phyloP scores from a whole-genome alignment of 2,797 vertebrate species.

The Florisuga fusca region DNA sequence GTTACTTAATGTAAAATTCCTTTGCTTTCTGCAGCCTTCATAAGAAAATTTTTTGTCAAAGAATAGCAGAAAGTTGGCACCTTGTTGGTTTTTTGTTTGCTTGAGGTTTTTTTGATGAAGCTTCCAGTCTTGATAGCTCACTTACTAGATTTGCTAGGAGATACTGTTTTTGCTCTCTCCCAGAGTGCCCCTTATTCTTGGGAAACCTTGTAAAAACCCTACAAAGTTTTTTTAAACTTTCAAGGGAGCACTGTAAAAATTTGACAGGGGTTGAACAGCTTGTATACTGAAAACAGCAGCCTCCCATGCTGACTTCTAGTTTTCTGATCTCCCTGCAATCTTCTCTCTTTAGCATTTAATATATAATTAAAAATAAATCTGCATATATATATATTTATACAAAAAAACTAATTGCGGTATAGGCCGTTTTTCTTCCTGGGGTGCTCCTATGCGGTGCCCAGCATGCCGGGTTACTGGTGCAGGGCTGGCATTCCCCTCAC shows the following conservation, averaged over 20 bases:
- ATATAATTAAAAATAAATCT: rapidly evolving
- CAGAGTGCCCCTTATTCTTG: neutral
- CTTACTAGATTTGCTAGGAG: neutral
- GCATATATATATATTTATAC: rapidly evolving
- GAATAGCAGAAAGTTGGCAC: neutral
- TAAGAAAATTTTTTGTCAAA: neutral
- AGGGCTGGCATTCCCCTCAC: neutral
- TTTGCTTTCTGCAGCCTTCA: neutral
- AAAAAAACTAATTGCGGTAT: rapidly evolving
- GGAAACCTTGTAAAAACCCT: neutral
- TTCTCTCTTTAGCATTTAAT: neutral
- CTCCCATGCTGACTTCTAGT: neutral
- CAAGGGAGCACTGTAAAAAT: neutral
- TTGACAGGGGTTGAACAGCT: neutral
- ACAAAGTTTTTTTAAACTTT: neutral
- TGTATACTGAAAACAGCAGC: neutral
- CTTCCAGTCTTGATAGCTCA: neutral
- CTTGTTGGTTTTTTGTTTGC: neutral
- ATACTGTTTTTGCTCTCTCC: neutral
- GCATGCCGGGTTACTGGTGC: rapidly evolving
- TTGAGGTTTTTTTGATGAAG: neutral
- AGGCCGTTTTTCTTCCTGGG: neutral
- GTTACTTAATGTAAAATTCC: neutral
- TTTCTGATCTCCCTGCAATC: neutral
- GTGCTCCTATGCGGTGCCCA: rapidly evolving